Evolutionary conservation across 2,888 invertebrate species (phyloP).

Genomic region (Leptinotarsa tumamoca): DNA sequence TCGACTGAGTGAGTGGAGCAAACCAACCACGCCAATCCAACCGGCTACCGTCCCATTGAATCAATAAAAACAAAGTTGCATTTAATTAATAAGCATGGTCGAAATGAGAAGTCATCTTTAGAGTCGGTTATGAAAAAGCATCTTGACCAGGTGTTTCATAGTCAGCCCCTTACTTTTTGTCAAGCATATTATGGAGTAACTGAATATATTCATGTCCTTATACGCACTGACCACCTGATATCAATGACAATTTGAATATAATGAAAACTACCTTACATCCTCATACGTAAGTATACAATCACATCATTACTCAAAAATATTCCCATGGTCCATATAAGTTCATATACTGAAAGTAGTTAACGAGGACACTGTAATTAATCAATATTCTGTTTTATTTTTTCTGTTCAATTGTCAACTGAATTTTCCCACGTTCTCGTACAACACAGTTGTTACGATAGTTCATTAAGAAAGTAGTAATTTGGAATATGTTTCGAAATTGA

Average conservation of each 20-base stretch:
- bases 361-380: slow-evolving; percentile 20
- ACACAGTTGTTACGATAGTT: slow-evolving; percentile 3
- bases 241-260: background rate
- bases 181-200: too few species aligned
- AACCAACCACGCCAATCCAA: too few species aligned
- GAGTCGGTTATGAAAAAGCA: too few species aligned
- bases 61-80: too few species aligned
- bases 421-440: slow-evolving; percentile 22
- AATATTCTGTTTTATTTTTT: slow-evolving; percentile 17
- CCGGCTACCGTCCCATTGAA: too few species aligned
- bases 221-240: background rate
- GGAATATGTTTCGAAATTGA: slow-evolving; percentile 3
- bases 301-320: background rate
- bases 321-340: slow-evolving; percentile 19
- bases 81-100: too few species aligned
- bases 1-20: too few species aligned
- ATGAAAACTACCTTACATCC: background rate
- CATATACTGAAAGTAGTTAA: slow-evolving; percentile 21
- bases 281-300: too few species aligned
- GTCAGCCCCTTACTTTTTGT: too few species aligned
- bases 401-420: slow-evolving; percentile 2
- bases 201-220: background rate
- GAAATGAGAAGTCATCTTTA: too few species aligned
- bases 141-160: too few species aligned
- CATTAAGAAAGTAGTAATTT: background rate